Base-by-base conservation (phyloP, 2,797 vertebrate genomes). In the Mustela erminea region DNA sequence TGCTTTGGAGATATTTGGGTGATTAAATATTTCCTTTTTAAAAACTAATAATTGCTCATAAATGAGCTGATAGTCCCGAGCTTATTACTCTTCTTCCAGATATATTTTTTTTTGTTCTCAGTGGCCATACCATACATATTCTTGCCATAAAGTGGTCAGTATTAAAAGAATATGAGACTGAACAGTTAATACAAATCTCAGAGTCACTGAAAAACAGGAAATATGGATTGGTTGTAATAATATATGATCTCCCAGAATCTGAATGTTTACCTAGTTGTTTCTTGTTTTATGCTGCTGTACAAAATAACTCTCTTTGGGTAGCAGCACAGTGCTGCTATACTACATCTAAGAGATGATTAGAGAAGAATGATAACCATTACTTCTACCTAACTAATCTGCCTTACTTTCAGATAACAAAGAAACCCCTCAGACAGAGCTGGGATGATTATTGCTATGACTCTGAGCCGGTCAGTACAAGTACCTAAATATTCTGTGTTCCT, bases 401-500 rank as follows among this genome's bases (percentile, higher is more conserved):
- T 99, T 99, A 98, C 98, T 99, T 99, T 99, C 99, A 99, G 99
- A 99, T 99, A 99, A 99, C 99, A 99, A 99, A 99, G 99, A 99
- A 99, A 99, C 98, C 98, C 95, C 99, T 98, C 98, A 99, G 99
- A 98, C 99, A 98, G 98, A 99, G 99, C 98, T 99, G 99, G 99
- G 99, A 99, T 99, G 99, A 99, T 98, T 99, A 98, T 99, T 99
- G 99, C 99, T 99, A 98, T 99, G 99, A 99, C 97, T 99, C 99
- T 98, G 99, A 99, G 99, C 99, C 99, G 99, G 99, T 99, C 99
- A 99, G 99, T 99, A 99, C 97, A 64, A 97, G 98, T 98, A 95
- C 95, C 93, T 6, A 0, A 29, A 68, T 98, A 95, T 93, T 96
- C 74, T 80, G 4, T 98, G 93, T 98, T 97, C 96, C 98, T 97